Base-by-base conservation (phyloP, 2,113 vertebrate genomes). In the Sturnira hondurensis region DNA sequence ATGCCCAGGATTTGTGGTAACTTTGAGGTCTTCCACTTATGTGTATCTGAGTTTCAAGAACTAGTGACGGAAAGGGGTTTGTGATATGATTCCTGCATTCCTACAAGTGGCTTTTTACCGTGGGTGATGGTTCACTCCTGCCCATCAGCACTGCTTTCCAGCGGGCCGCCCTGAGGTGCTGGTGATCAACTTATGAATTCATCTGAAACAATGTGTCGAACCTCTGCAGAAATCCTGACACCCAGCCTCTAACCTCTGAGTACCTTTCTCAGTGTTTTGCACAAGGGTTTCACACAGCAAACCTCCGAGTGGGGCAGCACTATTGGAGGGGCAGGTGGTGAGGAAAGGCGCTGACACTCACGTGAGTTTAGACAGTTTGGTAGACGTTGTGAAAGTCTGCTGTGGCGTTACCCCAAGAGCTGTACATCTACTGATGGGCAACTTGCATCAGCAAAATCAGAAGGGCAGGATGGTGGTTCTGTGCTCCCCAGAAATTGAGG, bases 401-500 rank as follows among this genome's bases (percentile, higher is more conserved):
- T 33, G 38, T 56, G 65, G 9, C 41, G 2, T 45, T 82, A 85
- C 50, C 65, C 15, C 26, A 93, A 74, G 78, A 68, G 7, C 43
- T 47, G 71, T 4, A 74, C 41, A 31, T 36, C 88, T 70, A 77
- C 45, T 5, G 33, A 52, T 56, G 17, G 71, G 11, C 56, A 56
- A 56, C 56, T 71, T 76, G 77, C 89, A 96, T 86, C 50, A 90
- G 24, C 33, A 52, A 94, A 31, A 13, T 78, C 89, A 77, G 81
- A 1, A 74, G 36, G 14, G 36, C 89, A 93, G 36, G 77, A 19
- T 58, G 88, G 83, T 81, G 58, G 63, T 76, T 84, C 56, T 77
- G 56, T 1, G 0, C 81, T 26, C 96, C 47, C 78, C 43, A 54
- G 20, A 50, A 38, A 73, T 74, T 63, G 88, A 61, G 36, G 36